These are phyloP conservation scores for Drosophila kuntzei DNA, from an alignment of 2,888 invertebrate species.

Conservation along the genomic window DNA sequence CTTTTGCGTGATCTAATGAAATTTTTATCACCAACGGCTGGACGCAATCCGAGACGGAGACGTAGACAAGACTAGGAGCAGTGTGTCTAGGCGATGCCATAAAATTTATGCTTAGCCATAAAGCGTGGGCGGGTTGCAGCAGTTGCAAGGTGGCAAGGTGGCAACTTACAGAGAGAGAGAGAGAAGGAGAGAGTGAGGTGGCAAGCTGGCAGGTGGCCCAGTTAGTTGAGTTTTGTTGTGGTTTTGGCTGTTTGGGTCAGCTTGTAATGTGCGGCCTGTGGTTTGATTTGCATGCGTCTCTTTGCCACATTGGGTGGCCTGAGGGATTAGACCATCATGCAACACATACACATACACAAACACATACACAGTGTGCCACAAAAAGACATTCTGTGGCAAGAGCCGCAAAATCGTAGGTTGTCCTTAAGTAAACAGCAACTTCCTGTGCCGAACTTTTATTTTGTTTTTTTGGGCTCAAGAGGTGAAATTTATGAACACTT, in stretches of 20 bases:
- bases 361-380: constrained; percentile 27
- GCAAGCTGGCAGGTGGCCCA: constrained; percentile 50
- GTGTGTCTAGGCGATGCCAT: constrained; percentile 75
- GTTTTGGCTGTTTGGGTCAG: constrained; percentile 70
- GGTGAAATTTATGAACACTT: constrained; percentile 77
- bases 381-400: constrained; percentile 51
- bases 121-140: constrained; percentile 54
- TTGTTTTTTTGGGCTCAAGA: constrained; percentile 34
- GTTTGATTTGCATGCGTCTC: constrained; percentile 62
- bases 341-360: constrained; percentile 6
- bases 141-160: constrained; percentile 30
- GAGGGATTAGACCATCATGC: constrained; percentile 28
- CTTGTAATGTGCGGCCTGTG: constrained; percentile 68
- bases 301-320: constrained; percentile 39
- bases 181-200: constrained; percentile 42
- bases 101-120: constrained; percentile 76
- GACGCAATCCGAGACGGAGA: constrained; percentile 36
- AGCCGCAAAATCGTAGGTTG: constrained; percentile 21
- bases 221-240: constrained; percentile 63
- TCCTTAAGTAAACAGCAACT: constrained; percentile 76
- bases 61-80: constrained; percentile 4
- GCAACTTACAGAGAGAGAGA: not conserved
- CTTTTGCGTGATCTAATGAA: constrained; percentile 76
- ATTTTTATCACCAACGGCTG: constrained; percentile 73
- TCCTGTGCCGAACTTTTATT: constrained; percentile 69